Evolutionary conservation across 2,888 invertebrate genomes (phyloP), one percentile per base, ranked within the genome.

Genomic region (Julus scanicus): DNA sequence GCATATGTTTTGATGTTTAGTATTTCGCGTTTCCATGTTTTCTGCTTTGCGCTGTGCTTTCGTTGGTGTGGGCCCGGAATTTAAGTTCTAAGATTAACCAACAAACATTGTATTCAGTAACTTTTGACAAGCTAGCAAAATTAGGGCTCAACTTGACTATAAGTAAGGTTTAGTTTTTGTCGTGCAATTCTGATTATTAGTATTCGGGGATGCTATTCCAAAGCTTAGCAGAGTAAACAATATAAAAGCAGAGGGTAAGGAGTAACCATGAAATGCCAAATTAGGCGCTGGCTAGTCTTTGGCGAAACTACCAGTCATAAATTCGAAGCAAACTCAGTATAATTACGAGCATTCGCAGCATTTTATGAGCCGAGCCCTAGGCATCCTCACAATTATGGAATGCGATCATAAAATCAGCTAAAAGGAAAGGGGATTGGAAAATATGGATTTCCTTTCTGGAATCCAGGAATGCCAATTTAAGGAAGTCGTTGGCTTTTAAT

Each of bases 391-490:
- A 29, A 71, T 71, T 71, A 71, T 71, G 71, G 71, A 71, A 71
- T 71, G 71, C 29, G 71, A 29, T 9, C 71, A 71, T 71, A 71
- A 71, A 71, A 71, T 71, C 20, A 29, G 71, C 71, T 71, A 29
- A 71, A 71, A 29, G 71, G 71, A 6, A 53, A 63, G 63, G 63
- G 63, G 71, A 71, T 29, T 71, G 71, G 29, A 71, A 71, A 71
- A 71, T 71, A 71, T 71, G 71, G 71, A 71, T 71, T 71, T 71
- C 71, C 71, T 71, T 71, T 29, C 29, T 71, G 29, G 71, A 71
- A 71, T 71, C 71, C 71, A 29, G 71, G 71, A 71, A 71, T 71
- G 71, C 71, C 71, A 71, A 71, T 71, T 71, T 71, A 29, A 29
- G 29, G 71, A 71, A 71, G 71, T 29, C 71, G 71, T 71, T 71